These are phyloP conservation scores for Ceratina calcarata DNA, from an alignment of 1,140 invertebrate species.

Conservation along the genomic window DNA sequence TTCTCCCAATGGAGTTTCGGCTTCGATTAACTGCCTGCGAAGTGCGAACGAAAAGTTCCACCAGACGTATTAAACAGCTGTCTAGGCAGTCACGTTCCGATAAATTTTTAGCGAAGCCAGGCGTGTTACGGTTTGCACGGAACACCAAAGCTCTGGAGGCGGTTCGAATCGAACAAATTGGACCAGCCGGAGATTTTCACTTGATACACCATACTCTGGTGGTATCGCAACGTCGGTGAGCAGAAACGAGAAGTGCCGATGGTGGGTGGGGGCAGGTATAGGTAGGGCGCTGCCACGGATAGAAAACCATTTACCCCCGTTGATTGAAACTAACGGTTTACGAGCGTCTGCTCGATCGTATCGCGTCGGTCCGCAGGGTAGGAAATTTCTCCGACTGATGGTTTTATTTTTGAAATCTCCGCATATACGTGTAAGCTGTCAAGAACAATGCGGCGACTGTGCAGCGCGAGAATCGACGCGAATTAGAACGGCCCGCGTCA, in stretches of 20 bases:
- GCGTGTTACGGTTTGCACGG: background rate
- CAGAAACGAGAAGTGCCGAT: background rate
- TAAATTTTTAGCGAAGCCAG: constrained; percentile 19
- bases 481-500: constrained; percentile 56
- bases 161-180: constrained; percentile 12
- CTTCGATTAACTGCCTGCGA: no score
- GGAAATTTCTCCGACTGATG: constrained; percentile 55
- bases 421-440: constrained; percentile 61
- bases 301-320: constrained; percentile 53
- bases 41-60: no score
- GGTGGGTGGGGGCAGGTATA: background rate
- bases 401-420: constrained; percentile 62
- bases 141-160: constrained; percentile 9
- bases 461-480: constrained; percentile 50
- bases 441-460: constrained; percentile 44
- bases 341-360: constrained; percentile 52
- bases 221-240: constrained; percentile 9
- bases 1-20: no score
- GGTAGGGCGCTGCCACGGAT: constrained; percentile 12
- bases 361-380: constrained; percentile 41
- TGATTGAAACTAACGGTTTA: constrained; percentile 54
- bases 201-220: constrained; percentile 16
- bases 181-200: constrained; percentile 32
- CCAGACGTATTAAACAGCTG: background rate
- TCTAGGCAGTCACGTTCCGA: background rate